phyloP scores from a whole-genome alignment of 37 sponge, comb jelly and placozoan genomes.

The Crambe crambe region DNA sequence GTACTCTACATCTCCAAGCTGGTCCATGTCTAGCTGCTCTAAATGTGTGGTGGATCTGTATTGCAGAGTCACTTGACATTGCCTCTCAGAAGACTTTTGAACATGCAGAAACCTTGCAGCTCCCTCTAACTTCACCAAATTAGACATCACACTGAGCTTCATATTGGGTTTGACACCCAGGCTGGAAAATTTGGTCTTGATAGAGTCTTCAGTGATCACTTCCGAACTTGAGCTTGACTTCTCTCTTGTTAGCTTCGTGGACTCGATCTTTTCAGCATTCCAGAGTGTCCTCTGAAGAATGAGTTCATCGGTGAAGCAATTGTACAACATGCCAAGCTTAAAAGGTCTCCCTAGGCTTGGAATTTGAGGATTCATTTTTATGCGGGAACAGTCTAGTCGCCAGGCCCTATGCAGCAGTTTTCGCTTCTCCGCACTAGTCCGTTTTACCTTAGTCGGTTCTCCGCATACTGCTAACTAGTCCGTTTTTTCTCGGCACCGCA shows the following conservation, averaged over 20 bases:
- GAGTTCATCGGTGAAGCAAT: too few relatives aligned
- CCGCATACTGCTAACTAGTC: too few relatives aligned
- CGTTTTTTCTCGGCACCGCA: too few relatives aligned
- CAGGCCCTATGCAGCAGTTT: too few relatives aligned
- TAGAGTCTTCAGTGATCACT: constrained; percentile 31
- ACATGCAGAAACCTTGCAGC: constrained; percentile 38
- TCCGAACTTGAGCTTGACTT: constrained; percentile 3
- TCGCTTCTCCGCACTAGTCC: too few relatives aligned
- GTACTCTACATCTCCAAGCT: constrained; percentile 6
- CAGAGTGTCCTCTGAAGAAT: constrained; percentile 34
- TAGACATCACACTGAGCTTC: constrained; percentile 30
- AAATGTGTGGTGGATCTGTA: constrained; percentile 21
- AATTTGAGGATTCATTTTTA: too few relatives aligned
- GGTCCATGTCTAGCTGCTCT: constrained; percentile 34
- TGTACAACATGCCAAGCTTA: constrained; percentile 48
- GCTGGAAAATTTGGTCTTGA: constrained; percentile 4
- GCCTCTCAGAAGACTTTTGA: constrained; percentile 28
- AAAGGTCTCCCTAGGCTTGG: constrained; percentile 46
- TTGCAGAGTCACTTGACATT: constrained; percentile 45
- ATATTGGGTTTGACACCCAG: constrained; percentile 34
- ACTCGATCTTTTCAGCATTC: constrained; percentile 6
- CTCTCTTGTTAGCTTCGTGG: neutral
- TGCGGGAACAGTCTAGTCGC: too few relatives aligned
- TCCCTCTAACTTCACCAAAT: constrained; percentile 14
- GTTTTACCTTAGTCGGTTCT: too few relatives aligned